Base-by-base conservation (phyloP, 2,888 invertebrate genomes). In the Marronus borbonicus region DNA sequence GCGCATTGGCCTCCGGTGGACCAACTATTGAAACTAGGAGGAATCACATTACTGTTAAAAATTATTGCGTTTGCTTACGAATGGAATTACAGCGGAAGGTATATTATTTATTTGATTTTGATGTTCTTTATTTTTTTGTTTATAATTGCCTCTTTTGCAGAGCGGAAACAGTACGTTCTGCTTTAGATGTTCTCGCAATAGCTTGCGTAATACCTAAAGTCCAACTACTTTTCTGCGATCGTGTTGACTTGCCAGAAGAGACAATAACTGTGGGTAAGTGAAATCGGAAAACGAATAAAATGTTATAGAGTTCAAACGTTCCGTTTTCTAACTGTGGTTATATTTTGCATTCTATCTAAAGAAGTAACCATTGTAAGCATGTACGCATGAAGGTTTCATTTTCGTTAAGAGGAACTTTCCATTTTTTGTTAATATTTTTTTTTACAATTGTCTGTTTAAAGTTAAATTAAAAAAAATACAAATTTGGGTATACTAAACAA, bases 1-100 rank as follows among this genome's bases (percentile, higher is more conserved):
- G 92, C 94, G 7, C 91, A 93, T 81, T 99, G 98, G 98, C 90
- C 93, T 70, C 97, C 98, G 0, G 96, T 98, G 0, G 96, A 97
- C 86, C 94, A 97, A 83, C 91, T 98, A 39, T 89, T 96, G 79
- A 93, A 94, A 84, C 90, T 98, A 49, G 97, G 97, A 3, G 97
- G 97, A 0, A 92, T 96, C 17, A 91, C 93, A 0, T 90, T 97
- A 74, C 90, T 98, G 36, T 89, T 98, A 80, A 94, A 96, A 86
- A 94, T 98, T 3, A 94, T 98, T 24, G 96, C 95, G 0, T 94
- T 96, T 84, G 94, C 97, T 0, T 95, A 96, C 86, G 96, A 97
- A 84, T 98, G 98, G 97, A 96, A 95, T 88, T 96, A 94, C 86
- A 94, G 94, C 82, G 97, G 97, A 83, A 92, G 94, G 92, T 92